A percentile compares a stretch with the other conserved stretches of the same genome.
These are phyloP conservation scores for Ianthella basta DNA, from an alignment of 37 sponge, comb jelly and placozoan species.

Conservation along the genomic window DNA sequence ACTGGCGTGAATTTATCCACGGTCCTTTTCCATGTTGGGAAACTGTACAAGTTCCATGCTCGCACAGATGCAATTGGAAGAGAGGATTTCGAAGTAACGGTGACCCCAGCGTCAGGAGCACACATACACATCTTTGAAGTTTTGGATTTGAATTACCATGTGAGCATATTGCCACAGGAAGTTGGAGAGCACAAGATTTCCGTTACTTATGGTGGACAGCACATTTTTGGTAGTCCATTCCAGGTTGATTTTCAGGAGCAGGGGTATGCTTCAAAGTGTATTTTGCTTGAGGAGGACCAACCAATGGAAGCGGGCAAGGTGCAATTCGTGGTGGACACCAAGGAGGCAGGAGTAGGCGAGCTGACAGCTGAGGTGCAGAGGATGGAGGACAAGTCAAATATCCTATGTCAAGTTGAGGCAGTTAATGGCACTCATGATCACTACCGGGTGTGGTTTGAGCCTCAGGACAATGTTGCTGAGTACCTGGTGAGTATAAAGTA, in stretches of 20 bases:
- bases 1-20: conserved; percentile 60
- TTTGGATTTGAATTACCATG: conserved; percentile 48
- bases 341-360: conserved; percentile 67
- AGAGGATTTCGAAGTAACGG: conserved; percentile 41
- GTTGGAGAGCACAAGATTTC: conserved; percentile 54
- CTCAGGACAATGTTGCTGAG: conserved; percentile 51
- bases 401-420: conserved; percentile 36
- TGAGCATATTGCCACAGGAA: conserved; percentile 51
- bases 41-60: conserved; percentile 63
- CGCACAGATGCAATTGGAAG: conserved; percentile 61
- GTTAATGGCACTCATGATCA: conserved; percentile 35
- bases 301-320: conserved; percentile 21
- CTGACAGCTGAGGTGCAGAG: conserved; percentile 51
- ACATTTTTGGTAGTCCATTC: conserved; percentile 80
- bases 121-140: background rate
- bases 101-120: conserved; percentile 47
- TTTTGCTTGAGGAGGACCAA: conserved; percentile 39
- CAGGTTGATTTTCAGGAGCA: conserved; percentile 56
- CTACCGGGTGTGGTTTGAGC: conserved; percentile 34
- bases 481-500: conserved; percentile 70
- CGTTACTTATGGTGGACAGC: conserved; percentile 64
- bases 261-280: conserved; percentile 65
- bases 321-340: conserved; percentile 41
- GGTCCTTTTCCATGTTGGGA: conserved; percentile 53
- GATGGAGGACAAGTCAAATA: too few species aligned